Evolutionary conservation across 2,888 invertebrate genomes (phyloP).

Genomic region (Netelia inedita): DNA sequence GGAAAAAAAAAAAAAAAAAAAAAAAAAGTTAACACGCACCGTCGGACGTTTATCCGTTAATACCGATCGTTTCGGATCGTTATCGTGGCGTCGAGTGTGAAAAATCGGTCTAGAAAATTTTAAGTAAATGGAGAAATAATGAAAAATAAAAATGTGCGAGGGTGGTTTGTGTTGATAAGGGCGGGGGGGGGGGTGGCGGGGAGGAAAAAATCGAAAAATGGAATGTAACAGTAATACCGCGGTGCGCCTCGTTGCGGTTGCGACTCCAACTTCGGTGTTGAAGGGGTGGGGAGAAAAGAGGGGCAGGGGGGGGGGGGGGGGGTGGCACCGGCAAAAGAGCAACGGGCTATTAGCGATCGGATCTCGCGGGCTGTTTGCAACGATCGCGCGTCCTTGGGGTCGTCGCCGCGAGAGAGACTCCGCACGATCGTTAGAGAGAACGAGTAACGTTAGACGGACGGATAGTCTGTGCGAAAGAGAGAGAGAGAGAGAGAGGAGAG

Average conservation of each 20-base stretch:
- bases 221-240: conserved; percentile 43
- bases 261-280: conserved; percentile 22
- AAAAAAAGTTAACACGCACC: no score
- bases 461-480: conserved; percentile 20
- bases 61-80: no score
- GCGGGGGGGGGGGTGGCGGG: neutral
- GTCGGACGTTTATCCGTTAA: no score
- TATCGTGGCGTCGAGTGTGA: neutral
- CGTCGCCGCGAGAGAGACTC: conserved; percentile 63
- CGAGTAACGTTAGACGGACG: conserved; percentile 34
- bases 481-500: conserved; percentile 14
- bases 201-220: conserved; percentile 29
- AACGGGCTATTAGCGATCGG: conserved; percentile 67
- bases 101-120: conserved; percentile 10
- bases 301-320: neutral
- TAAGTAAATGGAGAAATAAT: neutral
- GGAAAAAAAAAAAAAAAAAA: no score
- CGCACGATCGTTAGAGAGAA: conserved; percentile 61
- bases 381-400: conserved; percentile 75
- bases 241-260: conserved; percentile 53
- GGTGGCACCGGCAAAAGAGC: conserved; percentile 63
- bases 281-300: no score
- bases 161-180: no score
- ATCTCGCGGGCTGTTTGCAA: conserved; percentile 64
- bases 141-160: conserved; percentile 13